Evolutionary conservation across 2,888 invertebrate species (phyloP), one percentile per base, ranked within the genome.

Genomic region (Caenorhabditis sulstoni): DNA sequence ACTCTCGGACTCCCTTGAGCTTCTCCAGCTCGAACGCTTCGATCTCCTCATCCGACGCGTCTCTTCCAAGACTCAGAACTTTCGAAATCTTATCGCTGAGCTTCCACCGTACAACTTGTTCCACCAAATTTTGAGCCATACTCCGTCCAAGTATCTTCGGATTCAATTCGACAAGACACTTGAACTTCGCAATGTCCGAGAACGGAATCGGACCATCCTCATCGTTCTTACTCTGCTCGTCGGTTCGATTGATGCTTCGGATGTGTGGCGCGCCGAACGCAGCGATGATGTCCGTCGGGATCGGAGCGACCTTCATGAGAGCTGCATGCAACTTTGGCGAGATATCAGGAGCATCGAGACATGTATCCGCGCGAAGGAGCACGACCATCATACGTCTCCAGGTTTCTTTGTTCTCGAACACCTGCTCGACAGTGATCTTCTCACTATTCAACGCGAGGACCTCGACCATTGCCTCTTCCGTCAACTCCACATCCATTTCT

Each of bases 91-190:
- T 70, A 3, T 70, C 68, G n/a, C 35, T 52, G 52, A 77, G 57
- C 16, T 68, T 68, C 23, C 58, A 76, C 1, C 35, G 22, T 16
- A 55, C 37, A 44, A 77, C 23, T 41, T 65, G 59, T 41, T 71
- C 50, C 5, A 70, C 58, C 29, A 81, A 14, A 18, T 75, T 73
- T 3, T 39, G 18, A 14, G 75, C 79, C 45, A 83, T 59, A 7
- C 80, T 80, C 14, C 50, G 70, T 4, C 64, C 79, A n/a, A 79
- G 61, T 12, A 81, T 62, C 5, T 66, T 64, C 35, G 53, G 52
- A 57, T 83, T 83, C 37, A 83, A 39, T 4, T 78, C 71, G 18
- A 75, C 61, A 12, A 83, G 35, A n/a, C 61, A 47, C n/a, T 64
- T 67, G 57, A 82, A 62, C 16, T 76, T 71, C 1, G 49, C 11